Percentiles rank a stretch among this genome's conserved stretches.
Conservation (phyloP, 2,797 vertebrate genomes). For the Sitta carolinensis region DNA sequence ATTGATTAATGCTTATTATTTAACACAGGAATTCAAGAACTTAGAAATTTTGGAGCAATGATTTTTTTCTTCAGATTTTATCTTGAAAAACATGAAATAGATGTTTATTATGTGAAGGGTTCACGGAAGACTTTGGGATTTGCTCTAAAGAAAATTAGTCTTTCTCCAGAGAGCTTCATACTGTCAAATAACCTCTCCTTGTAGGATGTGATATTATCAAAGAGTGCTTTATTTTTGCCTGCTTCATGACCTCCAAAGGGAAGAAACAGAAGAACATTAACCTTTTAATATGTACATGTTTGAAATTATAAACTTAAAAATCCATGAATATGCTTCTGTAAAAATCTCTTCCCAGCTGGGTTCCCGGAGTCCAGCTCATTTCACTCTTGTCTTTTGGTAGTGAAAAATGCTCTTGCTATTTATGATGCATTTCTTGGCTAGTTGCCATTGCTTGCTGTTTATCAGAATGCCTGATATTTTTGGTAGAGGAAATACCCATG, state of each 20-base stretch:
- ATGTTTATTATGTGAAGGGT: slow-evolving; percentile 4
- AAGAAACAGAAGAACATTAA: slow-evolving; percentile 17
- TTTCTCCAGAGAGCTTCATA: background rate
- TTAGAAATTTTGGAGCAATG: background rate
- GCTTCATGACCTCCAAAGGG: background rate
- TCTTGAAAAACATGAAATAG: background rate
- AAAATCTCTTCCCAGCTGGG: background rate
- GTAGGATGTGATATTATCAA: background rate
- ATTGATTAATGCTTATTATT: slow-evolving; percentile 15
- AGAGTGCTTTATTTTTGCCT: slow-evolving; percentile 37
- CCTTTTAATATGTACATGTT: background rate
- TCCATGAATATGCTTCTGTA: background rate
- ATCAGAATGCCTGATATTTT: background rate
- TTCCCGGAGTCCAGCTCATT: background rate
- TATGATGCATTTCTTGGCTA: background rate
- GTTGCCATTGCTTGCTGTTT: slow-evolving; percentile 15
- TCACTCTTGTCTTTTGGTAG: background rate
- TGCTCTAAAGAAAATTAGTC: background rate
- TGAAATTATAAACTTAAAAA: background rate
- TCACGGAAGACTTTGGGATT: background rate
- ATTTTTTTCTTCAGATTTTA: background rate
- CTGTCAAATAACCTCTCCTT: background rate
- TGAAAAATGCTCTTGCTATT: background rate
- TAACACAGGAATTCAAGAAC: background rate
- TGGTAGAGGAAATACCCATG: background rate